Percentiles rank a stretch among this genome's conserved stretches.
Conservation (phyloP, 2,888 invertebrate genomes). For the Dermolepida albohirtum region DNA sequence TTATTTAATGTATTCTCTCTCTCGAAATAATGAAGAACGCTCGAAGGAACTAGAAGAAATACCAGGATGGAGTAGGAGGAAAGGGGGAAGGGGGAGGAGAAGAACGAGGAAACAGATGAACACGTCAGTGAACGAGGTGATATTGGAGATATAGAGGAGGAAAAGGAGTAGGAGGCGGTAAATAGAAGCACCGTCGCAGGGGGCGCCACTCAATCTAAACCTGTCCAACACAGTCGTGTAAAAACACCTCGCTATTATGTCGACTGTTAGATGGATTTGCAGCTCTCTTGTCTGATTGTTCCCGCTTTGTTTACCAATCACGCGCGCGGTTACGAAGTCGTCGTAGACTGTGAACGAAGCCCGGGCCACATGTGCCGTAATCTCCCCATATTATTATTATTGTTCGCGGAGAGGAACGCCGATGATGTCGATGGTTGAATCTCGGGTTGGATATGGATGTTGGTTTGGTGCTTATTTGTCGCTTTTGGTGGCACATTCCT, state of each 20-base stretch:
- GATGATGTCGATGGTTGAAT: slow-evolving; percentile 23
- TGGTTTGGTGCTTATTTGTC: slow-evolving; percentile 8
- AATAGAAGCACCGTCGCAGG: slow-evolving; percentile 39
- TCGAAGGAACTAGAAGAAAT: slow-evolving; percentile 6
- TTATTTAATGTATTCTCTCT: slow-evolving; percentile 38
- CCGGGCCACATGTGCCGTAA: slow-evolving; percentile 44
- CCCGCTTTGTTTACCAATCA: slow-evolving; percentile 63
- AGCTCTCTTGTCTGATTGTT: slow-evolving; percentile 60
- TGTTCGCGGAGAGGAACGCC: slow-evolving; percentile 18
- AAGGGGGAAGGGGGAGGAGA: background rate
- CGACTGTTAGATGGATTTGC: slow-evolving; percentile 62
- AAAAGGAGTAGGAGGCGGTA: slow-evolving; percentile 9
- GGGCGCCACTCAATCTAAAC: slow-evolving; percentile 61
- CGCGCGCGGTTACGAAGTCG: slow-evolving; percentile 46
- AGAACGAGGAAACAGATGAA: slow-evolving; percentile 40
- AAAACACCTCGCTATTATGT: slow-evolving; percentile 63
- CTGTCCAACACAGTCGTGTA: slow-evolving; percentile 62
- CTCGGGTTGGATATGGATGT: slow-evolving; percentile 2
- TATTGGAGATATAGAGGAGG: slow-evolving; percentile 18
- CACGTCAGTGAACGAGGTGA: slow-evolving; percentile 37
- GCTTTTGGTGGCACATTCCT: background rate
- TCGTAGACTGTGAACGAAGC: slow-evolving; percentile 44
- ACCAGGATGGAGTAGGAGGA: too few species aligned
- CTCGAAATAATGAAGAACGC: slow-evolving; percentile 39
- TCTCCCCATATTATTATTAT: slow-evolving; percentile 40